Evolutionary conservation across 2,113 vertebrate species (phyloP).

Genomic region (Dasyurus viverrinus): DNA sequence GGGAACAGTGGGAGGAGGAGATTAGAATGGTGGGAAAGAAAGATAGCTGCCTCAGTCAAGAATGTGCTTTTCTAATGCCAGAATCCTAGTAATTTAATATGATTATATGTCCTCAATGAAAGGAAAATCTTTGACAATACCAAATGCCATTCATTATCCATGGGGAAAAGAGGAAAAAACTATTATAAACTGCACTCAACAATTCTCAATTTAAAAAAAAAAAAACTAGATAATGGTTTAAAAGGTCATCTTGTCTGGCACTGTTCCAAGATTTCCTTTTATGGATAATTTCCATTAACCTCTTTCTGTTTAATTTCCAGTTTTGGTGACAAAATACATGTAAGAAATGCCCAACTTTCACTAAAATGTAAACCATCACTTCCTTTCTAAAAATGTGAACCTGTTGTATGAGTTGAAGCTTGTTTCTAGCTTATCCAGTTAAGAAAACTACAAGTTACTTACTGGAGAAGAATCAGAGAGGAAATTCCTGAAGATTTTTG

Average conservation of each 20-base stretch:
- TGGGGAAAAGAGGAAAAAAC: not conserved
- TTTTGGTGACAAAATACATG: slow-evolving; percentile 11
- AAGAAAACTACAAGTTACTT: not conserved
- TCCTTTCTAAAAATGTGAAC: not conserved
- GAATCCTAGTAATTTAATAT: fast-evolving
- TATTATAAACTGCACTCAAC: not conserved
- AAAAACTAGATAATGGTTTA: not conserved
- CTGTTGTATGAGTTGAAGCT: not conserved
- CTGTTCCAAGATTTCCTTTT: not conserved
- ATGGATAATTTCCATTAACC: not conserved
- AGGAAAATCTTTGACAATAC: not conserved
- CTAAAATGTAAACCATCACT: not conserved
- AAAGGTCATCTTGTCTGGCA: not conserved
- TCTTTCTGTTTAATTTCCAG: not conserved
- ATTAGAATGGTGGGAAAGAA: not conserved
- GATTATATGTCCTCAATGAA: not conserved
- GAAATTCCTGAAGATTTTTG: not conserved
- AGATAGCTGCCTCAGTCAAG: not conserved
- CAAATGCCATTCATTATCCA: not conserved
- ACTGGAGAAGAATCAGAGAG: not conserved
- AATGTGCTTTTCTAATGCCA: not conserved
- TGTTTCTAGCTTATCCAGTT: not conserved
- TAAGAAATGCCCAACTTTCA: not conserved
- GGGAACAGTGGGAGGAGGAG: not conserved
- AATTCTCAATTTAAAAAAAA: not conserved